These are phyloP conservation scores for Drosophila histrio DNA, from an alignment of 2,888 invertebrate species.

Conservation along the genomic window DNA sequence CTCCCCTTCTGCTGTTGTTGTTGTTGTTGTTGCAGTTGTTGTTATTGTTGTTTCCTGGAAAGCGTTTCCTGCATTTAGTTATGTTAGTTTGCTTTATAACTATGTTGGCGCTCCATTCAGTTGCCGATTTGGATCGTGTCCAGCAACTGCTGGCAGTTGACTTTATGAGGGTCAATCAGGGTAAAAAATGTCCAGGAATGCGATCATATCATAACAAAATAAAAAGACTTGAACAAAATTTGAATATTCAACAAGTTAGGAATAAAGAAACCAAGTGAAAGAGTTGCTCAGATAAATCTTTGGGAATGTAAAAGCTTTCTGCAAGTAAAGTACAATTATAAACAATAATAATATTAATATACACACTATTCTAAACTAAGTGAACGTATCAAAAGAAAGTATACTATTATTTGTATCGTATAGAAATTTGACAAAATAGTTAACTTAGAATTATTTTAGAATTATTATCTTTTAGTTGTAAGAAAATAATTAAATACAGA, in stretches of 20 bases:
- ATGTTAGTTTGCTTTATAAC: conserved; percentile 65
- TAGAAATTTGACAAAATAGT: too few species aligned
- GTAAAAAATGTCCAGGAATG: conserved; percentile 48
- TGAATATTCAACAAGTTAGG: neutral
- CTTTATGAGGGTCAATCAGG: conserved; percentile 77
- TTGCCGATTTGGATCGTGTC: conserved; percentile 62
- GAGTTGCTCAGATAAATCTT: neutral
- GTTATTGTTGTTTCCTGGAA: conserved; percentile 70
- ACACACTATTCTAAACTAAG: too few species aligned
- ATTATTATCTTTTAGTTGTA: too few species aligned
- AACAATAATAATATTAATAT: neutral
- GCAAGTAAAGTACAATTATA: neutral
- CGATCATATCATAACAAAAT: conserved; percentile 29
- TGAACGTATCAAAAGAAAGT: too few species aligned
- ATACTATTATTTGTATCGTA: too few species aligned
- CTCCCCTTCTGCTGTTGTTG: conserved; percentile 21
- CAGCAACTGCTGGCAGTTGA: conserved; percentile 61
- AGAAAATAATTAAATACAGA: too few species aligned
- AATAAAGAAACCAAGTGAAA: neutral
- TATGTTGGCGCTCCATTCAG: conserved; percentile 59
- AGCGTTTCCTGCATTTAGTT: conserved; percentile 77
- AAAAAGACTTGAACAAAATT: conserved; percentile 2
- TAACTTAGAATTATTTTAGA: too few species aligned
- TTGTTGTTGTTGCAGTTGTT: conserved; percentile 23
- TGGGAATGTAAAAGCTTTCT: neutral